Evolutionary conservation across 2,888 invertebrate genomes (phyloP).

Genomic region (Latheticus oryzae): DNA sequence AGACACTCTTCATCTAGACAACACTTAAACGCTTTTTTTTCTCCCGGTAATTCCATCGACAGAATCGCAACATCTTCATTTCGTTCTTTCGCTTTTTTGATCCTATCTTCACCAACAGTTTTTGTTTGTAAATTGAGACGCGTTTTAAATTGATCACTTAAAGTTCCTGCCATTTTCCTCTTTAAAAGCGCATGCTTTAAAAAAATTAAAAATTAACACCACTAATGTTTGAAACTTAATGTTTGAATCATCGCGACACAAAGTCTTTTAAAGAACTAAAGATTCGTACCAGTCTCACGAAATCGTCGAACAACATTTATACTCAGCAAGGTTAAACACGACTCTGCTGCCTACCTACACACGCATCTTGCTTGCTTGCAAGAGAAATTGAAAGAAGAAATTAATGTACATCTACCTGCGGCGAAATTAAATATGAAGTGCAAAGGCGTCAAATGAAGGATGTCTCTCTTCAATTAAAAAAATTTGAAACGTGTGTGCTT

Average conservation of each 20-base stretch:
- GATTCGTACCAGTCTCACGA: conserved; percentile 58
- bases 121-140: conserved; percentile 79
- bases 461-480: conserved; percentile 8
- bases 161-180: conserved; percentile 76
- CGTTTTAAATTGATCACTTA: conserved; percentile 83
- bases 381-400: conserved; percentile 49
- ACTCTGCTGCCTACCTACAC: conserved; percentile 51
- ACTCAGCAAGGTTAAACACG: conserved; percentile 55
- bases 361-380: conserved; percentile 51
- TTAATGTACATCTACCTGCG: conserved; percentile 34
- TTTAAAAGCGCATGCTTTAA: conserved; percentile 9
- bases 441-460: conserved; percentile 8
- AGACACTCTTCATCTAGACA: conserved; percentile 79
- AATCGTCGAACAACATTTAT: conserved; percentile 55
- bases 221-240: neutral
- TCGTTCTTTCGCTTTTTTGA: conserved; percentile 81
- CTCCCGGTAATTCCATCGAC: conserved; percentile 83
- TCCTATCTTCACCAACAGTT: conserved; percentile 85
- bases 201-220: no score
- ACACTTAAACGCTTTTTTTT: conserved; percentile 81
- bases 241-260: conserved; percentile 54
- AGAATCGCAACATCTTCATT: conserved; percentile 90
- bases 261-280: conserved; percentile 57
- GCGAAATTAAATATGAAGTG: conserved; percentile 1
- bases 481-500: conserved; percentile 17